Evolutionary conservation across 2,888 invertebrate species (phyloP).

Genomic region (Sipha maydis): DNA sequence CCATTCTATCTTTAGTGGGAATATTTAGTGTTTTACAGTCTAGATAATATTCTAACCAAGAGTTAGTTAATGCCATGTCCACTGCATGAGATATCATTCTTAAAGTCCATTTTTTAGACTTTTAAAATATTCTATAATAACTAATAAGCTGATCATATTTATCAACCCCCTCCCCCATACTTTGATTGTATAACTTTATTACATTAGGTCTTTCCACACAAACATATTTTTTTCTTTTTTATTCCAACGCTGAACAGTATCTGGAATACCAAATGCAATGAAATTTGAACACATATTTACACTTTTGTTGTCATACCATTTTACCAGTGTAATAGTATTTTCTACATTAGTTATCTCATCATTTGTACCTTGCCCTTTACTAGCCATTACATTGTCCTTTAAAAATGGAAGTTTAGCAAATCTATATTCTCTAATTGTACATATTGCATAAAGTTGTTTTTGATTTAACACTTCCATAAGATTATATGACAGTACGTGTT

Average conservation of each 20-base stretch:
- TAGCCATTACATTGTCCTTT: too few relatives aligned
- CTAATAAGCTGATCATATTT: slow-evolving; percentile 62
- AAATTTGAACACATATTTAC: slow-evolving; percentile 3
- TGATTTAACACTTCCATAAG: too few relatives aligned
- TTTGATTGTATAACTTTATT: slow-evolving; percentile 61
- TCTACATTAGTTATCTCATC: slow-evolving; percentile 23
- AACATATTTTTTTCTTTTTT: slow-evolving; percentile 44
- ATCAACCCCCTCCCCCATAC: slow-evolving; percentile 63
- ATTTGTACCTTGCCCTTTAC: slow-evolving; percentile 34
- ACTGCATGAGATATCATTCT: slow-evolving; percentile 62
- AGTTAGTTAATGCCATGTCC: slow-evolving; percentile 61
- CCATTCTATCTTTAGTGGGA: slow-evolving; percentile 48
- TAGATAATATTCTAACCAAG: slow-evolving; percentile 61
- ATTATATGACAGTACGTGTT: too few relatives aligned
- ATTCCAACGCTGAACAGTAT: slow-evolving; percentile 59
- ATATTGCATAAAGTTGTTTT: too few relatives aligned
- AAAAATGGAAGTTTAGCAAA: too few relatives aligned
- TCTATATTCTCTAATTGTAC: too few relatives aligned
- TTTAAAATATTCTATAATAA: slow-evolving; percentile 62
- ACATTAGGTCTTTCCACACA: neutral
- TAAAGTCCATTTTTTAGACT: slow-evolving; percentile 63
- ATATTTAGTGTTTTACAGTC: slow-evolving; percentile 19
- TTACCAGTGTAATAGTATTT: slow-evolving; percentile 54
- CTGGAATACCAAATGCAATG: neutral
- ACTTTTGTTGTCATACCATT: slow-evolving; percentile 62